Conservation (phyloP, 1,140 invertebrate species). For the Caenorhabditis briggsae region DNA sequence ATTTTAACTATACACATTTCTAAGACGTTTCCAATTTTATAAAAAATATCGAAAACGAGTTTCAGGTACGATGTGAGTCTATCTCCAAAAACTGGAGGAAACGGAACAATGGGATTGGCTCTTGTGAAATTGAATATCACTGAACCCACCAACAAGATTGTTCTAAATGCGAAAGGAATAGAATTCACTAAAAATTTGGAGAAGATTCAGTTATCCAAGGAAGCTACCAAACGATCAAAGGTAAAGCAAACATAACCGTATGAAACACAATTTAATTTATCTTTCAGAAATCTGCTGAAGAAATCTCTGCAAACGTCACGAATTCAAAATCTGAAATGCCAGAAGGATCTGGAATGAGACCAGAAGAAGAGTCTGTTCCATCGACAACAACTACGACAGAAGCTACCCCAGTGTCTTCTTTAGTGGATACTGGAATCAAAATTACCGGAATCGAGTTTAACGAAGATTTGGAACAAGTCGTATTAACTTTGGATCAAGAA, state of each 20-base stretch:
- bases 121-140: conserved; percentile 5
- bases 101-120: conserved; percentile 33
- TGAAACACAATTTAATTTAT: neutral
- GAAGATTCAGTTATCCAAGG: conserved; percentile 23
- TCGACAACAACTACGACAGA: neutral
- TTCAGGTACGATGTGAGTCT: conserved; percentile 44
- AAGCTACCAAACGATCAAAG: conserved; percentile 18
- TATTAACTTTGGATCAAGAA: conserved; percentile 34
- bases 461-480: conserved; percentile 34
- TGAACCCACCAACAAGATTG: conserved; percentile 35
- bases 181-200: conserved; percentile 28
- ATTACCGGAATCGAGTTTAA: conserved; percentile 6
- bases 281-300: neutral
- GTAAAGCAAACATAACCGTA: neutral
- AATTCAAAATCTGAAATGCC: neutral
- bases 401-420: neutral
- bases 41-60: no score
- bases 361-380: neutral
- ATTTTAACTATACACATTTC: no score
- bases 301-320: no score
- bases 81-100: conserved; percentile 23
- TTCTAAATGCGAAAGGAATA: conserved; percentile 24
- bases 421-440: conserved; percentile 40
- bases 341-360: conserved; percentile 16
- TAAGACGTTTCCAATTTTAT: no score